Base-by-base conservation (phyloP, 2,113 vertebrate species). In the Strix aluco region DNA sequence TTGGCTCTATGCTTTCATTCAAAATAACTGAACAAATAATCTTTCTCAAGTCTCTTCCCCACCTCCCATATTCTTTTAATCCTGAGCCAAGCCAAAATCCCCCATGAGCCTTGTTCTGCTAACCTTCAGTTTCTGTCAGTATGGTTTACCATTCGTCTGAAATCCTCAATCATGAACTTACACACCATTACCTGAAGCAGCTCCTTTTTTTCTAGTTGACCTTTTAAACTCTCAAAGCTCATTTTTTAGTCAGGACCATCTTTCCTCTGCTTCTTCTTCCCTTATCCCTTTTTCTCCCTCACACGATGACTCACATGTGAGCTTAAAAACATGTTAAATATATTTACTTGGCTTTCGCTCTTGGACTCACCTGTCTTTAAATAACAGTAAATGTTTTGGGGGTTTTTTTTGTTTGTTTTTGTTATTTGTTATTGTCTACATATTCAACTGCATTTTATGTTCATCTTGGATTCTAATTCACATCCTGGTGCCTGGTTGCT, bases 61-160 rank as follows among this genome's bases (percentile, higher is more conserved):
- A 67, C 11, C 10, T 81, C 42, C 6, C 7, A 27, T 74, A 88
- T 90, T 67, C 49, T 93, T 88, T 78, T 83, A 87, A 91, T 87
- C 77, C 83, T 61, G 18, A 81, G 66, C 89, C 70, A 73, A 92
- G 32, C 44, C 81, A 62, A 73, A 91, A 87, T 54, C 32, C 44
- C 47, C 61, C 2, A 1, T 65, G 73, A 89, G 52, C 27, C 8
- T 4, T 15, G 61, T 34, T 34, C 57, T 36, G 47, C 83, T 84
- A 87, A 84, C 86, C 73, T 94, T 81, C 91, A 55, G n/a, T 75
- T 93, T 57, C 83, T 94, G 84, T 73, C 92, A 85, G 61, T 16
- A 26, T 63, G 42, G 81, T 85, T 94, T 82, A 72, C 78, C 70
- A 72, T 87, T 65, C 74, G 73, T 7, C 54, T 75, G 89, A 96